Evolutionary conservation across 2,797 vertebrate genomes (phyloP).

Genomic region (Notamacropus eugenii): DNA sequence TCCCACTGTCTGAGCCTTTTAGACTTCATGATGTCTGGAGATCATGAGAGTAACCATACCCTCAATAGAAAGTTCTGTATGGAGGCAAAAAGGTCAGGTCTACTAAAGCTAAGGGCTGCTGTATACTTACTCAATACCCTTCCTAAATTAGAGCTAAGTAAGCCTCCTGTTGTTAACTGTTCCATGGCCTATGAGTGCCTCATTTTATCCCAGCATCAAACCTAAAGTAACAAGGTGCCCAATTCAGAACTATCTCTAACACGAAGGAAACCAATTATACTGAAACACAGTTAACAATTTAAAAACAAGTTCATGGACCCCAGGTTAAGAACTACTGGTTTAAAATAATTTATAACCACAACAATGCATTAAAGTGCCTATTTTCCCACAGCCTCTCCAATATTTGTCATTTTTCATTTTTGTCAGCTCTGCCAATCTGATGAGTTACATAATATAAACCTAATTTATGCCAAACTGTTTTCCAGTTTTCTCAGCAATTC

Average conservation of each 20-base stretch:
- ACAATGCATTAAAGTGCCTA: not conserved
- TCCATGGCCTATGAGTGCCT: not conserved
- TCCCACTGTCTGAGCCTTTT: not conserved
- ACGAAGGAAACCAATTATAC: not conserved
- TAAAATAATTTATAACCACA: not conserved
- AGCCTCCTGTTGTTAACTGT: not conserved
- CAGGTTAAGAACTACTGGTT: not conserved
- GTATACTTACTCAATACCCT: not conserved
- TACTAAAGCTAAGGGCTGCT: not conserved
- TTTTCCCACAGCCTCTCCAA: not conserved
- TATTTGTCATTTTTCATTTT: not conserved
- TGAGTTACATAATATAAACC: no score
- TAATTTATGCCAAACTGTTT: no score
- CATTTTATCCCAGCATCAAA: not conserved
- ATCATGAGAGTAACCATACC: not conserved
- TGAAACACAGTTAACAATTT: not conserved
- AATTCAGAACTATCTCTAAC: not conserved
- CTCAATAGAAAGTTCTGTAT: not conserved
- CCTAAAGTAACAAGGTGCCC: not conserved
- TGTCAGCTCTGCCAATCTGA: not conserved
- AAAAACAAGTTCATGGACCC: not conserved
- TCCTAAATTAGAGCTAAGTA: not conserved
- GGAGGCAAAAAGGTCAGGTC: not conserved
- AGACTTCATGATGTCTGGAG: not conserved
- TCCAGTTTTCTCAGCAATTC: no score